Percentiles rank a stretch among this genome's conserved stretches.
Conservation (phyloP, 2,797 vertebrate genomes). For the Cirrhinus mrigala region DNA sequence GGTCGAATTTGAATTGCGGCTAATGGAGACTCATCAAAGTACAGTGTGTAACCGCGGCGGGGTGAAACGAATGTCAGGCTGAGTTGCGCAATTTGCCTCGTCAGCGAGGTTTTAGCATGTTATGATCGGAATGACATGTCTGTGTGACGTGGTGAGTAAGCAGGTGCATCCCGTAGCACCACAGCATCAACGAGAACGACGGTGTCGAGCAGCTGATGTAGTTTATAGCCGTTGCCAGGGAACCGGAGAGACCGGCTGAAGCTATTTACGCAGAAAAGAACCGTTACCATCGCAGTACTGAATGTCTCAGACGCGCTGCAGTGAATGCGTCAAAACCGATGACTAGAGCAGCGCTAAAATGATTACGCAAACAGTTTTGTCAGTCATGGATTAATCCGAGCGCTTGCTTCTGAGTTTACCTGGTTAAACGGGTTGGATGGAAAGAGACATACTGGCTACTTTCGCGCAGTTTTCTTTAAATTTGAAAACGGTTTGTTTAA, state of each 20-base stretch:
- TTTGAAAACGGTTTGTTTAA: not conserved
- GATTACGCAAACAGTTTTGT: conserved; percentile 66
- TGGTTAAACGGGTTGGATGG: not conserved
- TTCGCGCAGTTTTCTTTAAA: not conserved
- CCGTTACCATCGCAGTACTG: not conserved
- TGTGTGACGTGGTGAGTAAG: not conserved
- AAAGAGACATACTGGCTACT: not conserved
- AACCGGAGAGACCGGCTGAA: not conserved
- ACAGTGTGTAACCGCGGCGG: not conserved
- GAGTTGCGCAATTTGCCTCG: conserved; percentile 66
- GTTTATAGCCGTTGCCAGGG: not conserved
- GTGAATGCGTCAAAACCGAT: conserved; percentile 50
- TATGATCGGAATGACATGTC: not conserved
- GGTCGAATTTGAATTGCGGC: not conserved
- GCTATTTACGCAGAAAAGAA: not conserved
- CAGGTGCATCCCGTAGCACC: not conserved
- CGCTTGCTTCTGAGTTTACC: not conserved
- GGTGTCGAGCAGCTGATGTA: not conserved
- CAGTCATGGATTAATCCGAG: conserved; percentile 51
- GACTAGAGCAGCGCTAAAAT: conserved; percentile 45
- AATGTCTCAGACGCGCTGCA: conserved; percentile 21
- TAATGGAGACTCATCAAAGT: not conserved
- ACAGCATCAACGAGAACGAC: not conserved
- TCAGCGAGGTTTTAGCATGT: conserved; percentile 51
- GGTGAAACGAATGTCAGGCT: conserved; percentile 48